These are phyloP conservation scores for Clinocottus analis DNA, from an alignment of 2,113 vertebrate species.

Conservation along the genomic window DNA sequence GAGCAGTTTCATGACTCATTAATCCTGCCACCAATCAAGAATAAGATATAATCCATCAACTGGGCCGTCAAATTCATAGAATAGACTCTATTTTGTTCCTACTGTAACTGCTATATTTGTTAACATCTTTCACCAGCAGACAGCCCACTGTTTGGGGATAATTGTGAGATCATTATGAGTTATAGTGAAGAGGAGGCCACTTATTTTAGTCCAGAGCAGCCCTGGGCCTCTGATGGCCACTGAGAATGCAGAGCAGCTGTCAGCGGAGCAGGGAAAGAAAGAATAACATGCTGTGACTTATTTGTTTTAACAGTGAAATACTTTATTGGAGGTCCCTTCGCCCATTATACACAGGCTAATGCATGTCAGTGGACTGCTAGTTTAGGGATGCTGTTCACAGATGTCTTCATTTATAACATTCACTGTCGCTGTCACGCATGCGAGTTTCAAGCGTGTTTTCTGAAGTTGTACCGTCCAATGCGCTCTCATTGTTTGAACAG, in stretches of 20 bases:
- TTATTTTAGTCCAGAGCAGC: slow-evolving; percentile 61
- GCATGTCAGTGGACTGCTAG: slow-evolving; percentile 53
- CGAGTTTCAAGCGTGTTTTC: slow-evolving; percentile 18
- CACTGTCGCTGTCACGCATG: slow-evolving; percentile 20
- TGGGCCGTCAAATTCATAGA: slow-evolving; percentile 6
- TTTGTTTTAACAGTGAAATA: slow-evolving; percentile 73
- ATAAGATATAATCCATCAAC: slow-evolving; percentile 27
- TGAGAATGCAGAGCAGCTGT: slow-evolving; percentile 72
- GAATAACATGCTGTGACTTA: slow-evolving; percentile 72
- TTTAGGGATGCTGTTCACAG: slow-evolving; percentile 48
- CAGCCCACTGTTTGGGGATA: slow-evolving; percentile 22
- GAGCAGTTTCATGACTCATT: slow-evolving; percentile 12
- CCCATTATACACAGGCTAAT: slow-evolving; percentile 53
- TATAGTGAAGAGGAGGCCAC: slow-evolving; percentile 55
- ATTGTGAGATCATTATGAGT: slow-evolving; percentile 36
- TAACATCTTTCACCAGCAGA: slow-evolving; percentile 9
- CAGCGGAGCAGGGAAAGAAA: slow-evolving; percentile 61
- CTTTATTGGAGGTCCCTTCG: slow-evolving; percentile 61
- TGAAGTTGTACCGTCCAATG: neutral
- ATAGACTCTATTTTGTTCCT: neutral
- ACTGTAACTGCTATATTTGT: slow-evolving; percentile 15
- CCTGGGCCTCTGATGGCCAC: slow-evolving; percentile 48
- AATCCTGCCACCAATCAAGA: slow-evolving; percentile 36
- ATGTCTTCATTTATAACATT: slow-evolving; percentile 67
- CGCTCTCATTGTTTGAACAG: slow-evolving; percentile 9